Evolutionary conservation across 2,113 vertebrate genomes (phyloP).

Genomic region (Microtus pennsylvanicus): DNA sequence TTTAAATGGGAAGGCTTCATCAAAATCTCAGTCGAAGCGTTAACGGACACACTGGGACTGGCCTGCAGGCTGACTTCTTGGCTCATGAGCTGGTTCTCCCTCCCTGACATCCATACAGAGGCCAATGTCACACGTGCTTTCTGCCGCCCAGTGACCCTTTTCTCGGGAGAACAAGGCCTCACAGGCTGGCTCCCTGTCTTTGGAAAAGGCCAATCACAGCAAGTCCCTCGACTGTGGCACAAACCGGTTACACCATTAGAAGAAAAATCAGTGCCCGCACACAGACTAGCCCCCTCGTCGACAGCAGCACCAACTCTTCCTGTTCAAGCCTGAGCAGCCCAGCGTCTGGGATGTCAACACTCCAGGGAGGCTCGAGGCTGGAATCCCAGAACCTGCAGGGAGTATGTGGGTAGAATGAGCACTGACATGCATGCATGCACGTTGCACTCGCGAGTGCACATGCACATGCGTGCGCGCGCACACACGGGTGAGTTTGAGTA

Average conservation of each 20-base stretch:
- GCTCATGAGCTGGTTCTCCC: fast-evolving
- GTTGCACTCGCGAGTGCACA: too few relatives aligned
- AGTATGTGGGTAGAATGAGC: not conserved
- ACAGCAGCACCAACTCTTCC: not conserved
- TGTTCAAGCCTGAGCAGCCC: not conserved
- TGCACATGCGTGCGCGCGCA: not conserved
- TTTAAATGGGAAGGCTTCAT: not conserved
- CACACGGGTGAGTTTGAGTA: too few relatives aligned
- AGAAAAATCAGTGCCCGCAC: fast-evolving
- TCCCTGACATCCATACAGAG: fast-evolving
- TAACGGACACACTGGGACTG: fast-evolving
- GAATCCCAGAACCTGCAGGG: not conserved
- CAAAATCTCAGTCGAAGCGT: not conserved
- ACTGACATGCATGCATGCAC: not conserved
- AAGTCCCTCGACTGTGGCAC: not conserved
- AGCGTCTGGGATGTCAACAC: not conserved
- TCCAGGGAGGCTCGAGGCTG: not conserved
- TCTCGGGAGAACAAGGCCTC: not conserved
- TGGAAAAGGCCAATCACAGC: not conserved
- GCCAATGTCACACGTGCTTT: fast-evolving
- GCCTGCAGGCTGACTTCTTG: not conserved
- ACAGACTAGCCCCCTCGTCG: not conserved
- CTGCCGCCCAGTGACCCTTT: too few relatives aligned
- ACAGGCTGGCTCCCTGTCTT: fast-evolving
- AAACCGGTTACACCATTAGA: fast-evolving